Base-by-base conservation (phyloP, 2,888 invertebrate species). In the Lasioglossum vierecki region DNA sequence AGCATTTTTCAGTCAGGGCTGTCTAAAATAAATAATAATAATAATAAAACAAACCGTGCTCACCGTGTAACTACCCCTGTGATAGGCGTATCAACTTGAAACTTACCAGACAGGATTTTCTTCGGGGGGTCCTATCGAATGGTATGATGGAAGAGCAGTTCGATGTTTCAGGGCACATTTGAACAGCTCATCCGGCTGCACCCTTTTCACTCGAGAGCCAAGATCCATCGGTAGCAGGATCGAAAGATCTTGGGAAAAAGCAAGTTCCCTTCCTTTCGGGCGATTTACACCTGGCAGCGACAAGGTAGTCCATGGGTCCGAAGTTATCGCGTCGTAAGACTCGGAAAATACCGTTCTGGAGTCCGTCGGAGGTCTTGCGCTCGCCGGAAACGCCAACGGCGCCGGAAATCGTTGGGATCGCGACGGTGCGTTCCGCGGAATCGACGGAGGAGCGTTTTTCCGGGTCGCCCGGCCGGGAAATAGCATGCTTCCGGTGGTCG, bases 401-500 rank as follows among this genome's bases (percentile, higher is more conserved):
- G 60, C 57, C 57, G 66, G 72, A 66, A 77, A 82, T 41, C 68
- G 53, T 41, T 5, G 22, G n/a, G 35, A 63, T 57, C 44, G 26
- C 26, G 18, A 18, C 30, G n/a, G 60, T 73, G 76, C 79, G 68
- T 76, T 57, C 13, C 57, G 63, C 15, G 22, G 53, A 73, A 66
- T 39, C 39, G 35, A 39, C 13, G 76, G 68, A 57, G 77, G 71
- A 75, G 70, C 70, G 66, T 75, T 82, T 83, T 84, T 81, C 86
- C 82, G 68, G 79, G 80, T 76, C 80, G 80, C 30, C 76, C 66
- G 84, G 35, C 70, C 22, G 74, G 73, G 76, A 82, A 85, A 89
- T 88, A 83, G 89, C 80, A 88, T 77, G 79, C 76, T 84, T 79
- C 79, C 85, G 75, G 60, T 74, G 76, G 73, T 39, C 66, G 35